Conservation (phyloP, 2,113 vertebrate genomes). For the Hippopotamus amphibius region DNA sequence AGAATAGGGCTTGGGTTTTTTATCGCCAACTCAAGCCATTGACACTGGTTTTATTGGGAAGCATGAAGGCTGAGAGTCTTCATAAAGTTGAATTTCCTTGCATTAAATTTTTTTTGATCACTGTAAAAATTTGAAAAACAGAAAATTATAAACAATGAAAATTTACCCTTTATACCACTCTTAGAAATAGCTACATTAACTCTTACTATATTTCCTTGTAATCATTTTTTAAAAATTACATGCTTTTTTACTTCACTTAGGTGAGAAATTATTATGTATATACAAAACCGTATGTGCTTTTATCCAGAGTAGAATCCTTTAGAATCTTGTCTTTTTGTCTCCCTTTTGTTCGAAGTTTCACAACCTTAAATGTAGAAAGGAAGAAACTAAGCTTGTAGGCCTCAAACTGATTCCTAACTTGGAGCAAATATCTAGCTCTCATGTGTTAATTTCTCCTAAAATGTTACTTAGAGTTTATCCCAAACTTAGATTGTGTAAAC, state of each 20-base stretch:
- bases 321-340: not conserved
- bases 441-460: not conserved
- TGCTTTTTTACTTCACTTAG: not conserved
- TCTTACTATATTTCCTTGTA: not conserved
- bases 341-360: not conserved
- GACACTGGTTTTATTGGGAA: not conserved
- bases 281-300: not conserved
- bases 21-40: not conserved
- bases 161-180: not conserved
- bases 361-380: not conserved
- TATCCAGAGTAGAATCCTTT: not conserved
- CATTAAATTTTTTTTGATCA: conserved; percentile 8
- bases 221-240: not conserved
- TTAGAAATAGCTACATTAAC: not conserved
- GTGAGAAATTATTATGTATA: not conserved
- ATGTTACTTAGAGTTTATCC: not conserved
- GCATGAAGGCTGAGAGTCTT: not conserved
- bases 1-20: not conserved
- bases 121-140: not conserved
- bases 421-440: not conserved
- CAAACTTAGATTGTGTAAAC: not conserved
- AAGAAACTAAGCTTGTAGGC: not conserved
- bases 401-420: not conserved
- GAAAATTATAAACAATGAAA: conserved; percentile 13
- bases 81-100: not conserved